These are phyloP conservation scores for Notolepis coatsorum DNA, from an alignment of 2,797 vertebrate species.

Conservation along the genomic window DNA sequence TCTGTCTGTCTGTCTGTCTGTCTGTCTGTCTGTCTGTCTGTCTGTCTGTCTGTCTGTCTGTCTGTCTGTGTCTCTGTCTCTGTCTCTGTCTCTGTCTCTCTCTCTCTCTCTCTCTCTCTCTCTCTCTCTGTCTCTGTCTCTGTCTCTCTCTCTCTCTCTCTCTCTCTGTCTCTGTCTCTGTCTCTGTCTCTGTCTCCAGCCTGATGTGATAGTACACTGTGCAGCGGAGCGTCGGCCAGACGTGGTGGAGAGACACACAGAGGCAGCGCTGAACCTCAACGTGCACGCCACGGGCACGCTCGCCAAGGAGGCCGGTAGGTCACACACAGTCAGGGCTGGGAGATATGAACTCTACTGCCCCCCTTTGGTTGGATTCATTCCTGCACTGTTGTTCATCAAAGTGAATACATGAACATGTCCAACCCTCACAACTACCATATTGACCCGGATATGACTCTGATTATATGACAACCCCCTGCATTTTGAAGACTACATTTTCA, in stretches of 20 bases:
- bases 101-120: not conserved
- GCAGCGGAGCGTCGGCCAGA: slow-evolving; percentile 96
- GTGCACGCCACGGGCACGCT: slow-evolving; percentile 89
- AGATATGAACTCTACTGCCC: too few relatives aligned
- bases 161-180: not conserved
- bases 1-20: too few relatives aligned
- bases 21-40: too few relatives aligned
- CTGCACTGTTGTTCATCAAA: too few relatives aligned
- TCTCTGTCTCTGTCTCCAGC: slow-evolving; percentile 71
- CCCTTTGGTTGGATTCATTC: too few relatives aligned
- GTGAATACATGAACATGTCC: too few relatives aligned
- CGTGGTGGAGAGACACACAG: slow-evolving; percentile 91
- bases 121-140: not conserved
- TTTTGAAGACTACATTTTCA: too few relatives aligned
- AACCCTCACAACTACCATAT: too few relatives aligned
- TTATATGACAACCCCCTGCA: too few relatives aligned
- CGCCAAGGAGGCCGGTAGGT: slow-evolving; percentile 93
- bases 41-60: too few relatives aligned
- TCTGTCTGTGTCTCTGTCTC: not conserved
- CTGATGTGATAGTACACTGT: slow-evolving; percentile 94
- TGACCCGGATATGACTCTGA: too few relatives aligned
- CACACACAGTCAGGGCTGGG: not conserved
- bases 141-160: not conserved
- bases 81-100: not conserved
- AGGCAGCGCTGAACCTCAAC: slow-evolving; percentile 90